Evolutionary conservation across 2,888 invertebrate species (phyloP).

Genomic region (Calliopum simillimum): DNA sequence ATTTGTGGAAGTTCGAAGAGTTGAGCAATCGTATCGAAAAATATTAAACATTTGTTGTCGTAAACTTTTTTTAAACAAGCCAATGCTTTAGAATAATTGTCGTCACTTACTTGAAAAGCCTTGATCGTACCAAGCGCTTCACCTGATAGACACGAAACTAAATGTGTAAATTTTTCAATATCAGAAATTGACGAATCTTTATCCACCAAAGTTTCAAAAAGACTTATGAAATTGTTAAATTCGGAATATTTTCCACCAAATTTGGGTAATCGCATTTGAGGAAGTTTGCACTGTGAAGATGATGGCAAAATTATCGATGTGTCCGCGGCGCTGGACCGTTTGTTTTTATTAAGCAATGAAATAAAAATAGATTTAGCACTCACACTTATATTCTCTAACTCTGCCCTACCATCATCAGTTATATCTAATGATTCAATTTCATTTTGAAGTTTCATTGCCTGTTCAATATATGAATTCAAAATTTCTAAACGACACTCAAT

Average conservation of each 20-base stretch:
- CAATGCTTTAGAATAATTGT: conserved; percentile 41
- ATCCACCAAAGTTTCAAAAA: conserved; percentile 33
- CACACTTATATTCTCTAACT: too few species aligned
- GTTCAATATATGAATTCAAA: too few species aligned
- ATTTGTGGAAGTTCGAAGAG: conserved; percentile 43
- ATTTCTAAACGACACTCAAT: too few species aligned
- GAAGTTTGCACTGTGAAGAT: conserved; percentile 34
- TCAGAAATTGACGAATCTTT: conserved; percentile 35
- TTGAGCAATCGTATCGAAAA: conserved; percentile 41
- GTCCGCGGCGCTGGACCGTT: too few species aligned
- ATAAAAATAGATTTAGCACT: too few species aligned
- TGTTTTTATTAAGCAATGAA: too few species aligned
- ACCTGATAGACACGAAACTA: conserved; percentile 41
- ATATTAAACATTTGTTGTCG: too few species aligned
- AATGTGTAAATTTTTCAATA: conserved; percentile 41
- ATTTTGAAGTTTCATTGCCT: too few species aligned
- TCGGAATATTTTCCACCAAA: conserved; percentile 37
- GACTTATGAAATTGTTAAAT: conserved; percentile 39
- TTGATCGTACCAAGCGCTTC: conserved; percentile 42
- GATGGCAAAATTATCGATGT: too few species aligned
- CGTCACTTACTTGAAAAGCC: conserved; percentile 38
- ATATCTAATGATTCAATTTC: too few species aligned
- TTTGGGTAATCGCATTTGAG: conserved; percentile 35
- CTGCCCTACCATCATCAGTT: too few species aligned
- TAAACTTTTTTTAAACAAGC: conserved; percentile 39